phyloP scores from a whole-genome alignment of 2,888 invertebrate species.

The Acanthococcus lagerstroemiae region DNA sequence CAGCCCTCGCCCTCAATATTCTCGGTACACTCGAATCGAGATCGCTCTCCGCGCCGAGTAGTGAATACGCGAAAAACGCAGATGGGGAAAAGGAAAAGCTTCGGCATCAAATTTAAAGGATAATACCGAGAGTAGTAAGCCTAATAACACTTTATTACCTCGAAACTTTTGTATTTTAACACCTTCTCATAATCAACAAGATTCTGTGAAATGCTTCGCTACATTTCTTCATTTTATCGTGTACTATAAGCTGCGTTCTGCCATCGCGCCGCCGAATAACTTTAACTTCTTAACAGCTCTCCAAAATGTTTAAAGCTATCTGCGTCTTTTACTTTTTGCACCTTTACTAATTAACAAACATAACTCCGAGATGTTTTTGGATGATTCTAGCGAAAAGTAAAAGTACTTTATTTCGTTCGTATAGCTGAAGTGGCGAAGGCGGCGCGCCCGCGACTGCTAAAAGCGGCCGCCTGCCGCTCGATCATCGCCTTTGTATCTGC shows the following conservation, averaged over 20 bases:
- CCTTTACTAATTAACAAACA: slow-evolving; percentile 29
- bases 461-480: too few relatives aligned
- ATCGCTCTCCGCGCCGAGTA: neutral
- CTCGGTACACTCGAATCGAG: neutral
- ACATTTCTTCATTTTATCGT: slow-evolving; percentile 28
- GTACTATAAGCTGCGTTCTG: slow-evolving; percentile 24
- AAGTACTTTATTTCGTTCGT: slow-evolving; percentile 26
- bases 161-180: slow-evolving; percentile 28
- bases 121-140: slow-evolving; percentile 20
- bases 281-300: slow-evolving; percentile 29
- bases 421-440: too few relatives aligned
- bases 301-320: slow-evolving; percentile 29
- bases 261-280: slow-evolving; percentile 17
- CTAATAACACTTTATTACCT: slow-evolving; percentile 30
- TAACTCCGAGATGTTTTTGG: slow-evolving; percentile 27
- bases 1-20: neutral
- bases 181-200: slow-evolving; percentile 30
- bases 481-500: too few relatives aligned
- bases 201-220: slow-evolving; percentile 25
- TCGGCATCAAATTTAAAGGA: slow-evolving; percentile 27
- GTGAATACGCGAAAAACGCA: neutral
- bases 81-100: slow-evolving; percentile 2
- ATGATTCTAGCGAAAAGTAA: slow-evolving; percentile 23
- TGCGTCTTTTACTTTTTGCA: slow-evolving; percentile 19
- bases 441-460: too few relatives aligned